Evolutionary conservation across 2,797 vertebrate genomes (phyloP).

Genomic region (Carcharodon carcharias): DNA sequence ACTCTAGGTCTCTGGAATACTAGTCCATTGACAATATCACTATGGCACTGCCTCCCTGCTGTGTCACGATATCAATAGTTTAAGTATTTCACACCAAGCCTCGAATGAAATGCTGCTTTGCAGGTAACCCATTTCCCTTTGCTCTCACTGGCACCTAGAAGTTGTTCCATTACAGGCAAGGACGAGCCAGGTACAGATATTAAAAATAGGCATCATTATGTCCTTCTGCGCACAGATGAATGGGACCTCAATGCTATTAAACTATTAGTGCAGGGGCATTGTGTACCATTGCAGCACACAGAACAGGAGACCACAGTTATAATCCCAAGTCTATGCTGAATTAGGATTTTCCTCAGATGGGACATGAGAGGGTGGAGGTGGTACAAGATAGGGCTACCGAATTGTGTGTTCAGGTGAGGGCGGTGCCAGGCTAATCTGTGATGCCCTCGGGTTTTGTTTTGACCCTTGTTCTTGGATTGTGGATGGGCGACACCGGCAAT

Average conservation of each 20-base stretch:
- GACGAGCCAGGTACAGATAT: not conserved
- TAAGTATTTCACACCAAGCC: not conserved
- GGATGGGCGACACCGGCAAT: not conserved
- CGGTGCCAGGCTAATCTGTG: not conserved
- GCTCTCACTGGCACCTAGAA: not conserved
- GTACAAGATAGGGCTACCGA: not conserved
- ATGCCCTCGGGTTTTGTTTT: not conserved
- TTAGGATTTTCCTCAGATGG: not conserved
- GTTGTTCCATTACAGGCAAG: not conserved
- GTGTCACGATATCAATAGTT: slow-evolving; percentile 4
- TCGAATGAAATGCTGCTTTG: not conserved
- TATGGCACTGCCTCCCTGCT: not conserved
- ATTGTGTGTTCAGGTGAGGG: not conserved
- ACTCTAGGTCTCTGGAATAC: no score
- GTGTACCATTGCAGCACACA: not conserved
- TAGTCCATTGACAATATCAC: no score
- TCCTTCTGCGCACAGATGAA: not conserved
- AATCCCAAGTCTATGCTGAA: not conserved
- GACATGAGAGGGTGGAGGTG: not conserved
- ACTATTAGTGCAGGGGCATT: not conserved
- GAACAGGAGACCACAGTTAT: not conserved
- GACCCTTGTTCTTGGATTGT: not conserved
- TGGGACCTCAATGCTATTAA: not conserved
- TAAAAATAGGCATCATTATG: not conserved
- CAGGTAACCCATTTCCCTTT: not conserved